Percentiles rank a stretch among this genome's conserved stretches.
Evolutionary conservation across 1,140 invertebrate genomes (phyloP).

Genomic region (Drosophila eugracilis): DNA sequence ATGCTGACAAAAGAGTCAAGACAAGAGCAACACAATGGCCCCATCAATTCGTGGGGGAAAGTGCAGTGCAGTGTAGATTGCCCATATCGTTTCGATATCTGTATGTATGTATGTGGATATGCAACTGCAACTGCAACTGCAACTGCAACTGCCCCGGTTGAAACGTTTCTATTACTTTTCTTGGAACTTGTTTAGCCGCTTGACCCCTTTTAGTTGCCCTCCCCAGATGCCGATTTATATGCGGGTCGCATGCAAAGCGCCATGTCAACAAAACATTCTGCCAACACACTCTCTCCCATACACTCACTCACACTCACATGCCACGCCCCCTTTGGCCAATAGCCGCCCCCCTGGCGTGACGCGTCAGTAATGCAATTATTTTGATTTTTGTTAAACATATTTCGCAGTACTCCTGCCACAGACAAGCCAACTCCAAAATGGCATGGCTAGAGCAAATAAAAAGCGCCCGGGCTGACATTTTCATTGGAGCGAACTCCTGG

Average conservation of each 20-base stretch:
- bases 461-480: slow-evolving; percentile 67
- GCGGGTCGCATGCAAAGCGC: slow-evolving; percentile 52
- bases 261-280: slow-evolving; percentile 51
- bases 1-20: slow-evolving; percentile 80
- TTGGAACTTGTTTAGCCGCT: slow-evolving; percentile 61
- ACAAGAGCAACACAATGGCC: slow-evolving; percentile 52
- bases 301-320: slow-evolving; percentile 12
- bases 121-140: slow-evolving; percentile 7
- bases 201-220: slow-evolving; percentile 60
- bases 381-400: slow-evolving; percentile 67
- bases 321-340: slow-evolving; percentile 4
- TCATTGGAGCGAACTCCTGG: slow-evolving; percentile 61
- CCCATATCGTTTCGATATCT: neutral
- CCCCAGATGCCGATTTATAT: slow-evolving; percentile 59
- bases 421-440: slow-evolving; percentile 8
- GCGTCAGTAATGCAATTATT: slow-evolving; percentile 79
- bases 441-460: slow-evolving; percentile 76
- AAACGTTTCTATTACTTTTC: slow-evolving; percentile 40
- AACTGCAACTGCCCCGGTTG: neutral
- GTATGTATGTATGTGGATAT: neutral
- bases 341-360: slow-evolving; percentile 36
- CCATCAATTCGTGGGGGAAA: slow-evolving; percentile 51
- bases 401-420: slow-evolving; percentile 16
- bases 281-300: slow-evolving; percentile 32
- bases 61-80: slow-evolving; percentile 34